phyloP scores from a whole-genome alignment of 1,140 invertebrate genomes.

The Bursaphelenchus mucronatus region DNA sequence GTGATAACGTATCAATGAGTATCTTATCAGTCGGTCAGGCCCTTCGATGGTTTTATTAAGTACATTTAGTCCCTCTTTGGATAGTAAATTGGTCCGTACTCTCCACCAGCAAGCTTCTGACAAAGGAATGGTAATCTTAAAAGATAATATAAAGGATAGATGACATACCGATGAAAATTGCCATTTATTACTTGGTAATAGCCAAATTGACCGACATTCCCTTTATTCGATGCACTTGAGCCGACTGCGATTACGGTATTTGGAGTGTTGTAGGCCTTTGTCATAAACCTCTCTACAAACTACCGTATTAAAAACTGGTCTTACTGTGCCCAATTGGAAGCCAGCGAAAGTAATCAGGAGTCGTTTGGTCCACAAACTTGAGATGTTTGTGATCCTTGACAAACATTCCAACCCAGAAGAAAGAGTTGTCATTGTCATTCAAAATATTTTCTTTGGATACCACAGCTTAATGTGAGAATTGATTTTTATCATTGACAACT shows the following conservation, averaged over 20 bases:
- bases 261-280: slow-evolving; percentile 7
- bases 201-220: slow-evolving; percentile 12
- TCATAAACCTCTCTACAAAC: neutral
- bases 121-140: slow-evolving; percentile 20
- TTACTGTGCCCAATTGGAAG: slow-evolving; percentile 20
- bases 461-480: too few relatives aligned
- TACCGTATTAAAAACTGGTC: neutral
- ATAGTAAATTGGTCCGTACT: too few relatives aligned
- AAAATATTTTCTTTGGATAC: neutral
- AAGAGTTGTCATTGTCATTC: slow-evolving; percentile 2
- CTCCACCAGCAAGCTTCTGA: neutral
- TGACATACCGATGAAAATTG: slow-evolving; percentile 12
- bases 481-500: too few relatives aligned
- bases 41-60: too few relatives aligned
- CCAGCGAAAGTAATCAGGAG: slow-evolving; percentile 9
- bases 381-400: neutral
- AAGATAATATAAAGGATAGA: neutral
- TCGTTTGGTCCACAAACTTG: neutral
- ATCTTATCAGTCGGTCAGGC: too few relatives aligned
- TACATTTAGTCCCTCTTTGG: too few relatives aligned
- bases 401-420: slow-evolving; percentile 15
- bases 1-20: too few relatives aligned
- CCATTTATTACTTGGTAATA: slow-evolving; percentile 22
- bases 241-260: neutral
- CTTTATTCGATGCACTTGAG: slow-evolving; percentile 9